These are phyloP conservation scores for Channallabes apus DNA, from an alignment of 2,797 vertebrate species.

Conservation along the genomic window DNA sequence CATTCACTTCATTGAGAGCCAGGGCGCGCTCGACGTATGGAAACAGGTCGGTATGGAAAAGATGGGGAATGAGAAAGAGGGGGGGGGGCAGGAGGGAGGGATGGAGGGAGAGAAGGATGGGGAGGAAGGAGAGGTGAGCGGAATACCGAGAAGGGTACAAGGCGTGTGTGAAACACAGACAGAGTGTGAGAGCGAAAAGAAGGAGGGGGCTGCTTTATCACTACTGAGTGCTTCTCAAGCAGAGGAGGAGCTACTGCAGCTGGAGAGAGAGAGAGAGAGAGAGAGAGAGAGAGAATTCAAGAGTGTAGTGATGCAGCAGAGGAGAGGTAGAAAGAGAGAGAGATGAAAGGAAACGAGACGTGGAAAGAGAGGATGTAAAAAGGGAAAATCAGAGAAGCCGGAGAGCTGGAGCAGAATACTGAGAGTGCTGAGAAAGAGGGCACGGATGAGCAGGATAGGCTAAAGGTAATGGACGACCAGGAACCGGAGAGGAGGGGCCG, in stretches of 20 bases:
- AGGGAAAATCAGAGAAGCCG: background rate
- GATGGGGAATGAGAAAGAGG: conserved; percentile 14
- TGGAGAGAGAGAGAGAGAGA: conserved; percentile 40
- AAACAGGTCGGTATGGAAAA: conserved; percentile 57
- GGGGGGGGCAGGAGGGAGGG: conserved; percentile 54
- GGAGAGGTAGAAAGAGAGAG: conserved; percentile 31
- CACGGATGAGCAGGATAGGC: conserved; percentile 12
- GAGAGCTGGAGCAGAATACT: conserved; percentile 1
- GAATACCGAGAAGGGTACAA: conserved; percentile 55
- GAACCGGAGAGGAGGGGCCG: conserved; percentile 31
- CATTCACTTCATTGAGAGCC: conserved; percentile 72
- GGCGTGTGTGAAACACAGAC: conserved; percentile 22
- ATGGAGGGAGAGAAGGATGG: conserved; percentile 31
- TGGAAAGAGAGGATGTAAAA: conserved; percentile 20
- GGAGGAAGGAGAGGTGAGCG: conserved; percentile 55
- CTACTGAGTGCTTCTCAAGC: conserved; percentile 52
- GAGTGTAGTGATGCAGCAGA: background rate
- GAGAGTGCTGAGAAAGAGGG: background rate
- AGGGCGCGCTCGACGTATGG: conserved; percentile 50
- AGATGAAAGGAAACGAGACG: conserved; percentile 5
- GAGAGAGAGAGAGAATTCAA: conserved; percentile 26
- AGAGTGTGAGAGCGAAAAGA: conserved; percentile 43
- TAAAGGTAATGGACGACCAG: conserved; percentile 36
- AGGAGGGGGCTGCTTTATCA: conserved; percentile 56
- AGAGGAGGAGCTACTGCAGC: conserved; percentile 60